Evolutionary conservation across 2,113 vertebrate genomes (phyloP).

Genomic region (Cinclus cinclus): DNA sequence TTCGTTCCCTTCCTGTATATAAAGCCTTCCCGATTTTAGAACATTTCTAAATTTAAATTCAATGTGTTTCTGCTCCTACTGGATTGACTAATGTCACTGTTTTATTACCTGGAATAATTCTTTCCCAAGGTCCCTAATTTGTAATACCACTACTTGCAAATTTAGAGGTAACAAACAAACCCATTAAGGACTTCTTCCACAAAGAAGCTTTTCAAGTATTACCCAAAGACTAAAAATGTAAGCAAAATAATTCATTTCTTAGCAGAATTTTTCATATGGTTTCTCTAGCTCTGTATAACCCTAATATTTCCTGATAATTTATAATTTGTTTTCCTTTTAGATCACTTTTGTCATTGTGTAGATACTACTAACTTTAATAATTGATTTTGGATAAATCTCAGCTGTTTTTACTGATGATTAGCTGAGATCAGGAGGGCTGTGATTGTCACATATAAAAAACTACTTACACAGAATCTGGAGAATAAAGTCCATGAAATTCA

Average conservation of each 20-base stretch:
- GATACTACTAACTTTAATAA: background rate
- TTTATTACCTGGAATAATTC: background rate
- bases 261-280: background rate
- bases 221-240: background rate
- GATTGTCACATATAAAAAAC: background rate
- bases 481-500: background rate
- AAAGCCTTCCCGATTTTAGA: background rate
- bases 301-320: background rate
- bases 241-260: background rate
- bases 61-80: background rate
- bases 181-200: rapidly evolving
- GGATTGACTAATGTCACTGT: background rate
- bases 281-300: background rate
- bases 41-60: background rate
- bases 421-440: background rate
- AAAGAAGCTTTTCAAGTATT: background rate
- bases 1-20: background rate
- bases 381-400: background rate
- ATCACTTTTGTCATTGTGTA: background rate
- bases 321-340: background rate
- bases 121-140: background rate
- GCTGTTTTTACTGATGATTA: background rate
- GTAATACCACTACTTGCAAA: background rate
- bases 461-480: background rate
- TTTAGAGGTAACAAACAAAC: background rate